Evolutionary conservation across 1,140 invertebrate genomes (phyloP).

Genomic region (Battus philenor): DNA sequence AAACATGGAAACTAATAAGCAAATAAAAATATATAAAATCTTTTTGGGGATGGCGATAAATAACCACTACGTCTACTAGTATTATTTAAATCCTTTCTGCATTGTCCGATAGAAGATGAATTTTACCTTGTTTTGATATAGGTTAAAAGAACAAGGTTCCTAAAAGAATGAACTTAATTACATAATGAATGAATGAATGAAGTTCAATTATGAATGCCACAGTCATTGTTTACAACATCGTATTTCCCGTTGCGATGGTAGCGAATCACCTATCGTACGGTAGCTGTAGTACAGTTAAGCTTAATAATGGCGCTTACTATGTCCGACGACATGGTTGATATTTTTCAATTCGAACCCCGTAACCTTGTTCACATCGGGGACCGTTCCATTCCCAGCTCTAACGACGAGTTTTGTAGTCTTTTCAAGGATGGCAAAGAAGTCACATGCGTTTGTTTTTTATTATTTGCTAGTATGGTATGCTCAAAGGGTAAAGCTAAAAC

Average conservation of each 20-base stretch:
- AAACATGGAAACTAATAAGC: conserved; percentile 30
- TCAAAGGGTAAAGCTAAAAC: no score
- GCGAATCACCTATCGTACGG: conserved; percentile 41
- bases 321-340: conserved; percentile 35
- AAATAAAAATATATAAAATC: no score
- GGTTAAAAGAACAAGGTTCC: conserved; percentile 36
- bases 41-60: no score
- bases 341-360: conserved; percentile 54
- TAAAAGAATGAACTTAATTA: conserved; percentile 55
- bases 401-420: conserved; percentile 32
- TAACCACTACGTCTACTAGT: no score
- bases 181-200: no score
- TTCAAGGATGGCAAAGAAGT: conserved; percentile 24
- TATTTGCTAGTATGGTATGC: neutral
- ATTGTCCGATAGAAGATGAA: no score
- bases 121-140: no score
- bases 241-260: conserved; percentile 52
- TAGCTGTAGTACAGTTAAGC: conserved; percentile 58
- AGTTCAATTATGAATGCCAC: conserved; percentile 22
- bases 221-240: conserved; percentile 29
- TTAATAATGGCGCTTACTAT: conserved; percentile 41
- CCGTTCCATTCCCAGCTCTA: conserved; percentile 22
- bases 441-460: neutral
- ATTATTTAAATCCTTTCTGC: no score
- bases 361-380: conserved; percentile 45